Evolutionary conservation across 2,113 vertebrate genomes (phyloP), one percentile per base, ranked within the genome.

Genomic region (Phaetusa simplex): DNA sequence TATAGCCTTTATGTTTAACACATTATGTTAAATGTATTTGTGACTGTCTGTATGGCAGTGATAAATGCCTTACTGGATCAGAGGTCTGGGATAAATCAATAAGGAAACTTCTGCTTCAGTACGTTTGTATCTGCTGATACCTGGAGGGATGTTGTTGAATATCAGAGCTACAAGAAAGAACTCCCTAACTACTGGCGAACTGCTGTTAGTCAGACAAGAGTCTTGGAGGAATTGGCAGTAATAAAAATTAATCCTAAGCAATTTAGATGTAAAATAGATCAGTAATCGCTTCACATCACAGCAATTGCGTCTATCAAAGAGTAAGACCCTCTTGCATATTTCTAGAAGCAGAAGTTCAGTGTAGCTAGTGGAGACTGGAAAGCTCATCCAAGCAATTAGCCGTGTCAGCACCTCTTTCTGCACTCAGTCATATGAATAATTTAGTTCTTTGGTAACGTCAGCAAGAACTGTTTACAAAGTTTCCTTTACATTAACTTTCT

Each of bases 1-100:
- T 36, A 64, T 6, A 86, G 62, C 56, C 40, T 64, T 81, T 56
- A 30, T 81, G 49, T 74, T 93, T 86, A 86, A 74, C 43, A 38
- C 14, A 11, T 79, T 16, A 42, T 38, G 61, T 78, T 81, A 82
- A 76, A 74, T 74, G 12, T 86, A 59, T 86, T 86, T 90, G 65
- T 73, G 18, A 24, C 76, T 30, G 6, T 88, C 42, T 2, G 4
- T 81, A n/a, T 36, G 69, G 27, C 61, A 89, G 61, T 88, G 64
- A 86, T 49, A 92, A 97, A 92, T 86, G 52, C 43, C 30, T 96
- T 76, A 67, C 30, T 91, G 49, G 80, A 86, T 73, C 92, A 79
- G 88, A 92, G 52, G 38, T 86, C 72, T 82, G 64, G 23, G n/a
- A 55, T 95, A 79, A 86, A 82, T 95, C 65, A 61, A 65, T 93